Evolutionary conservation across 2,113 vertebrate species (phyloP).

Genomic region (Protobothrops mucrosquamatus): DNA sequence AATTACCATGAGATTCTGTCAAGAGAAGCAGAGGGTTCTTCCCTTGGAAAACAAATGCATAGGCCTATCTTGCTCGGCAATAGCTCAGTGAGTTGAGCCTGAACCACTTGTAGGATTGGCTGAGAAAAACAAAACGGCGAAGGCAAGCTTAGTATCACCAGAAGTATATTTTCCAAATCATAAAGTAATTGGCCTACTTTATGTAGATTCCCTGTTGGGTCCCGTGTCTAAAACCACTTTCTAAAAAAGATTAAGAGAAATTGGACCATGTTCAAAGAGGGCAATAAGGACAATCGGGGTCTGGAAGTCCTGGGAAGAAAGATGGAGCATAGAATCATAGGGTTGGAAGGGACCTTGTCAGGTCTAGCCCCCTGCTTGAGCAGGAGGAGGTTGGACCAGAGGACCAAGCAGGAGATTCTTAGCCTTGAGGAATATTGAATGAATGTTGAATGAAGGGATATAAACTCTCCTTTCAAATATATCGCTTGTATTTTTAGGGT

Average conservation of each 20-base stretch:
- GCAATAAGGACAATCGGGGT: not conserved
- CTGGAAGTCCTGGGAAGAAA: not conserved
- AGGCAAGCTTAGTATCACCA: not conserved
- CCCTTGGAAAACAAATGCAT: not conserved
- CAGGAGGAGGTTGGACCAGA: not conserved
- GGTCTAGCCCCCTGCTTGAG: not conserved
- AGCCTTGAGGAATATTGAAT: not conserved
- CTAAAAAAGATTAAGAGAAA: not conserved
- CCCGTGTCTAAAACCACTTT: not conserved
- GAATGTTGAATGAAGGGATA: not conserved
- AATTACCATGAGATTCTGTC: not conserved
- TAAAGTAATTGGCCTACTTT: not conserved
- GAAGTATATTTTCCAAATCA: not conserved
- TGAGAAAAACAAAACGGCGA: not conserved
- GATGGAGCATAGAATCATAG: not conserved
- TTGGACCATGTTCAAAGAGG: not conserved
- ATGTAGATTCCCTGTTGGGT: not conserved
- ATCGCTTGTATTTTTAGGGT: not conserved
- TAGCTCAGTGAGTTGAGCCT: not conserved
- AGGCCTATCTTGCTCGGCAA: not conserved
- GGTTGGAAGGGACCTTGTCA: not conserved
- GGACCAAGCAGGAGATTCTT: not conserved
- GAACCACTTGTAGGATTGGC: not conserved
- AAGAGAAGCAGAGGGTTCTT: not conserved
- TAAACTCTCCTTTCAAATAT: not conserved